Base-by-base conservation (phyloP, 2,888 invertebrate species). In the Camptogramma bilineatum region DNA sequence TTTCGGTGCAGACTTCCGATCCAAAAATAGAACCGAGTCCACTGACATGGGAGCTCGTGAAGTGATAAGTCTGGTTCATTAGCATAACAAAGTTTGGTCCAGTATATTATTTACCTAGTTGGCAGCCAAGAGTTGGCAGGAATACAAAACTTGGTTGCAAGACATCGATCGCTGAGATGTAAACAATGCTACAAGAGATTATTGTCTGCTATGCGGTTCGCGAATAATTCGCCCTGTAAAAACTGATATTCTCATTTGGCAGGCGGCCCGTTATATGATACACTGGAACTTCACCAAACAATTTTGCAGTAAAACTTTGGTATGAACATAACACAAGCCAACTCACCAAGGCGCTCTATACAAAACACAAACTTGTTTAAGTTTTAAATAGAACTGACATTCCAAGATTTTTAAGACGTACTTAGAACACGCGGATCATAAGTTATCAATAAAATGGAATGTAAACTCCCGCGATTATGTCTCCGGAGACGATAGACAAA, bases 1-100 rank as follows among this genome's bases (percentile, higher is more conserved):
- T 51, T 31, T 39, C 21, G n/a, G n/a, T 48, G n/a, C 48, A 54
- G 44, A 58, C 44, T 59, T 64, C 64, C 58, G 54, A 18, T 51
- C 47, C 52, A 39, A 52, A 56, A 64, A 68, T 68, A 67, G 42
- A 66, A 51, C 39, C 46, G 44, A 58, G 66, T 60, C 46, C 63
- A 64, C 24, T 53, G 61, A 61, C 64, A 59, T 50, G 21, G n/a
- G 39, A 42, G 54, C 58, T 52, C 59, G 44, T 42, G 17, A 61
- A 48, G 52, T 58, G 61, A 69, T 60, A 54, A 62, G 62, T 21
- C 61, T 55, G 52, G 69, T 62, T 68, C 69, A 62, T 69, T 64
- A 69, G 58, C 64, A 60, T 59, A 51, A 16, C 19, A 52, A 39
- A 44, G 18, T 16, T 17, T 62, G 28, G 34, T 46, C 42, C 31